Base-by-base conservation (phyloP, 2,113 vertebrate genomes). In the Carassius gibelio region DNA sequence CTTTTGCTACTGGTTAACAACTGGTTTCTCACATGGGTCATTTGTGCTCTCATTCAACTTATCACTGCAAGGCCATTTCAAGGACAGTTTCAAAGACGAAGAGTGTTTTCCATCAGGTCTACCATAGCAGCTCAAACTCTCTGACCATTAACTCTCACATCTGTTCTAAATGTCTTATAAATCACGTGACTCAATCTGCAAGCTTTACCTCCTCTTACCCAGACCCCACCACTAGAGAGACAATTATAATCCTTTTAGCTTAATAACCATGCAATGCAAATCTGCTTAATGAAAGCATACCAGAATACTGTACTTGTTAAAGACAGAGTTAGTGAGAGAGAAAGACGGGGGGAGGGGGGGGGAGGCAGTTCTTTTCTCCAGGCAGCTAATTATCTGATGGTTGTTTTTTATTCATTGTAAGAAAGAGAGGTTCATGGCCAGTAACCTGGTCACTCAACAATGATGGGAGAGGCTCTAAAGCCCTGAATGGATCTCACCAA, bases 391-490 rank as follows among this genome's bases (percentile, higher is more conserved):
- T 82, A 82, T 72, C 66, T 71, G 64, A 72, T 71, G 50, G 30
- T 72, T 71, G 66, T 72, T 82, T 72, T 82, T 30, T 52, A 52
- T 72, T 72, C 50, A 52, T 36, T 82, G 50, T n/a, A 36, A n/a
- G 23, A 17, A 2, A 69, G 23, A 82, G 42, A 23, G 38, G 66
- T 72, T 57, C 66, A 82, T 23, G 66, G 66, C 13, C 81, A 19
- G 30, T 82, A 82, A 82, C 81, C 81, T 82, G 81, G 81, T 82
- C 81, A 82, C 30, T 82, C 66, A 17, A 82, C 66, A 82, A 42
- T 82, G 66, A 82, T n/a, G 14, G 50, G 19, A 72, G 13, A 82
- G 81, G 50, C 81, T 72, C 50, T 38, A n/a, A 50, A 68, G 81
- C 50, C 19, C 52, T n/a, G 48, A 38, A 17, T 72, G 81, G 66